Conservation (phyloP, 1,140 invertebrate genomes). For the Eriosoma lanigerum region DNA sequence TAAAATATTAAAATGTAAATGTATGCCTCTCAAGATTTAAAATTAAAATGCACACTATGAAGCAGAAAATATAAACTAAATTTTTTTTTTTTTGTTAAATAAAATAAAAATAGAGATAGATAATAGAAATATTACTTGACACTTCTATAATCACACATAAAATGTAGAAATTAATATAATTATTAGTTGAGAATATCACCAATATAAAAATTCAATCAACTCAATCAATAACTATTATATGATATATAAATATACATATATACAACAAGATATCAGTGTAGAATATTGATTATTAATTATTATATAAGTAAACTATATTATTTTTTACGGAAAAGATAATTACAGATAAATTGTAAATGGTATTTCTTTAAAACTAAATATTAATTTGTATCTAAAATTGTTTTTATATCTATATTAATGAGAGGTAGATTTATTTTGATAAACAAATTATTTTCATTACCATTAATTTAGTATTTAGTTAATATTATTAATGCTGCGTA, state of each 20-base stretch:
- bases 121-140: slow-evolving; percentile 34
- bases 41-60: slow-evolving; percentile 41
- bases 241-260: slow-evolving; percentile 12
- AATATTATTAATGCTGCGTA: slow-evolving; percentile 26
- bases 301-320: slow-evolving; percentile 19
- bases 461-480: slow-evolving; percentile 37
- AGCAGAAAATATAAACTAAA: slow-evolving; percentile 31
- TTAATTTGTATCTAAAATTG: slow-evolving; percentile 33
- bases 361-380: slow-evolving; percentile 20
- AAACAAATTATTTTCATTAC: slow-evolving; percentile 27
- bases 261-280: background rate
- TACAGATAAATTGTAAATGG: background rate
- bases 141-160: slow-evolving; percentile 18
- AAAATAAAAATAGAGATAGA: slow-evolving; percentile 11
- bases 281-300: background rate
- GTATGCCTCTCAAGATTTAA: slow-evolving; percentile 29
- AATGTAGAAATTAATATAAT: slow-evolving; percentile 33
- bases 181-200: slow-evolving; percentile 30
- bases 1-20: slow-evolving; percentile 30
- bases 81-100: slow-evolving; percentile 35
- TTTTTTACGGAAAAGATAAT: slow-evolving; percentile 12
- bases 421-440: slow-evolving; percentile 40
- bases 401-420: slow-evolving; percentile 40
- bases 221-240: background rate
- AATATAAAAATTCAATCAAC: slow-evolving; percentile 15